Evolutionary conservation across 2,888 invertebrate genomes (phyloP), one percentile per base, ranked within the genome.

Genomic region (Deilephila elpenor): DNA sequence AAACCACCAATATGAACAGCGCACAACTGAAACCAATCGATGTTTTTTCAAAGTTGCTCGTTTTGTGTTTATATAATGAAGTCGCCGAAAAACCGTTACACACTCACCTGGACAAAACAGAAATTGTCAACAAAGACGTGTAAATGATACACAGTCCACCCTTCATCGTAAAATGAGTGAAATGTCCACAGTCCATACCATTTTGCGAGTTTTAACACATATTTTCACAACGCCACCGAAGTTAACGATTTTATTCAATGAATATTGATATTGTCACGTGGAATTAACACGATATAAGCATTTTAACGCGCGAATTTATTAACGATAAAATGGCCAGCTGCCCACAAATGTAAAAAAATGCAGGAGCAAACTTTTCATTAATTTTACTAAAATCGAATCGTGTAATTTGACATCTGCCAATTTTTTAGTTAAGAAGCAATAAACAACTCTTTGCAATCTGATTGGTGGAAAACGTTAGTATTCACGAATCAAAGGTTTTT

Each of bases 101-200:
- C 76, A 87, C 84, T 79, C 88, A 96, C 96, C 96, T 96, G 78
- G 96, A 96, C 74, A 95, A 86, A 83, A 96, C 91, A 85, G 95
- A 96, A 86, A 95, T 95, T 78, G 96, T 94, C 91, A 96, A 93
- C 86, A 96, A 91, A 86, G 95, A 95, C 94, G 95, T 96, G 89
- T 95, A 95, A 85, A 96, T 93, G 82, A 95, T 88, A 88, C 93
- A 93, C 86, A 96, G 89, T 84, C 95, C 95, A 89, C 95, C 93
- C 95, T 95, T 96, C 96, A 96, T 96, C 93, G 92, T 95, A 94
- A 87, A 88, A 91, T 91, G 82, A 93, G 78, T 90, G 88, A 91
- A 86, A 91, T 89, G 91, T 92, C 89, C 88, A 91, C 91, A 90
- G 87, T 92, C 90, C 86, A 89, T 93, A 92, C 82, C 94, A 94